Evolutionary conservation across 2,888 invertebrate species (phyloP), one percentile per base, ranked within the genome.

Genomic region (Hirtodrosophila histrioides): DNA sequence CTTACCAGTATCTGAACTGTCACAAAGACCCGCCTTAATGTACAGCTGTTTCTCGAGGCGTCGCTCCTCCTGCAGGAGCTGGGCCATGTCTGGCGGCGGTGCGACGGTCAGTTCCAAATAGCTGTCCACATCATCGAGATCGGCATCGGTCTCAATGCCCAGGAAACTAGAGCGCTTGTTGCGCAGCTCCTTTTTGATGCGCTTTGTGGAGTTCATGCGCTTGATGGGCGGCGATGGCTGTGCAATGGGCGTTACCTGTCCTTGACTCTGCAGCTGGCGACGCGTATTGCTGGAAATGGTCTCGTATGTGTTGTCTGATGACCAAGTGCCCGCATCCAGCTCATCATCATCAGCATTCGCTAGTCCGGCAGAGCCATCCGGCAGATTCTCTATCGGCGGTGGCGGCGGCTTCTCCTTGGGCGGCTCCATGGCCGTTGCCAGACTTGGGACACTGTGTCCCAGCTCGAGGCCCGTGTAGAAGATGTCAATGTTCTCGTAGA

Each of bases 351-450:
- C 69, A 4, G 49, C 9, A 2, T 63, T 62, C 5, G 46, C 54
- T 45, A 60, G 27, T 12, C 12, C n/a, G 23, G 23, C 11, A 29
- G 31, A 5, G 27, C n/a, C 33, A 8, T 49, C 56, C 40, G 71
- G 62, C 0, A 82, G 75, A 5, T 81, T 79, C 8, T 89, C 89
- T 0, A 69, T 93, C 0, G 96, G 96, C 2, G 96, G 96, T 9
- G 97, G 97, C 1, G 97, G 97, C 29, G 97, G 97, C 86, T 96
- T 96, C 88, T 96, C 96, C 87, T 94, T 96, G n/a, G 96, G 96
- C 10, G 96, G 96, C 87, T 96, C 95, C 86, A 94, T 66, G 0
- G 40, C 31, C 1, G 78, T 24, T 9, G 54, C 50, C 3, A 60
- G 24, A 2, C 45, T 44, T 4, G 51, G 9, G 3, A 36, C 35